Conservation (phyloP, 2,113 vertebrate genomes). For the Uria aalge region DNA sequence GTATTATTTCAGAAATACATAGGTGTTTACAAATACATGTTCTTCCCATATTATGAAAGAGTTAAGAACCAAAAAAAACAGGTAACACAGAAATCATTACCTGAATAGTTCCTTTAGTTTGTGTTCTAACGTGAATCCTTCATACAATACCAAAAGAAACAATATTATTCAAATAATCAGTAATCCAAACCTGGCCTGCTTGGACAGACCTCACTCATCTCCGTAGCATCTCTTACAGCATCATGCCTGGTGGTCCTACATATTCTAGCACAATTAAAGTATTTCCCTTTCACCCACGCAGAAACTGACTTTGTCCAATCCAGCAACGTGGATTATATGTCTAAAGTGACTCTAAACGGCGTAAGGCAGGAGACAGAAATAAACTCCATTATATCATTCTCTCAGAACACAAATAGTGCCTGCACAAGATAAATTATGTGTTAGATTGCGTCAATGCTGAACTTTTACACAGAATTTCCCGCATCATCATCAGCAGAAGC, state of each 20-base stretch:
- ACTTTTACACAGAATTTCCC: conserved; percentile 38
- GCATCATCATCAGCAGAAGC: not conserved
- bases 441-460: conserved; percentile 32
- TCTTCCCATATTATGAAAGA: not conserved
- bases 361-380: not conserved
- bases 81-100: not conserved
- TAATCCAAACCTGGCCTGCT: not conserved
- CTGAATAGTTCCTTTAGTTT: not conserved
- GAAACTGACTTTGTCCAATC: not conserved
- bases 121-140: not conserved
- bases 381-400: not conserved
- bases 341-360: not conserved
- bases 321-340: not conserved
- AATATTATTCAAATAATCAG: not conserved
- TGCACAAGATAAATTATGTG: not conserved
- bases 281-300: not conserved
- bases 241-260: not conserved
- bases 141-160: not conserved
- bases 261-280: not conserved
- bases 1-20: not conserved
- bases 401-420: not conserved
- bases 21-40: not conserved
- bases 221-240: not conserved
- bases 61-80: not conserved
- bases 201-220: not conserved